Percentiles rank a stretch among this genome's conserved stretches.
These are phyloP conservation scores for Pungitius pungitius DNA, from an alignment of 2,113 vertebrate species.

Conservation along the genomic window DNA sequence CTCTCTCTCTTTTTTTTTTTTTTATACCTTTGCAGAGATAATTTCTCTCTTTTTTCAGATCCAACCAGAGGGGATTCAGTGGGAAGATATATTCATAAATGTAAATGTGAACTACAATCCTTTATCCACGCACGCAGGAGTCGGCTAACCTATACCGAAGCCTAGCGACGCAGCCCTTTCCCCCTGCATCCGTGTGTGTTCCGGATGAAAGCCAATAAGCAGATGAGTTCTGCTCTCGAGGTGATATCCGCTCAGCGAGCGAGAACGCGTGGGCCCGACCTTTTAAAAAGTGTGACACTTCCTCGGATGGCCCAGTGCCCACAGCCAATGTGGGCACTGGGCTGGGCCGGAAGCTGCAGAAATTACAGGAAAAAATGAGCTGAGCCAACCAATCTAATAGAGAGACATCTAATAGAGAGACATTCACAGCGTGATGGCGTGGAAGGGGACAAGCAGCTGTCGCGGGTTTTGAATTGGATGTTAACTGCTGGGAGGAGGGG, in stretches of 20 bases:
- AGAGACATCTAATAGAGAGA: slow-evolving; percentile 41
- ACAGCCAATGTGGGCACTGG: slow-evolving; percentile 50
- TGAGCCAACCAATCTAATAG: too few relatives aligned
- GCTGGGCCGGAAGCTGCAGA: slow-evolving; percentile 40
- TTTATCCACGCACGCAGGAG: slow-evolving; percentile 55
- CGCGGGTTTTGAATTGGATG: slow-evolving; percentile 27
- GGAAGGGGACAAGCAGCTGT: slow-evolving; percentile 26
- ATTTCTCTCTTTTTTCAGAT: slow-evolving; percentile 74
- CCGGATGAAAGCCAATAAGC: slow-evolving; percentile 66
- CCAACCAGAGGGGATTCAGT: slow-evolving; percentile 72
- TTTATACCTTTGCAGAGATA: slow-evolving; percentile 51
- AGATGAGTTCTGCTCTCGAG: slow-evolving; percentile 69
- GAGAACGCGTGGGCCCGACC: slow-evolving; percentile 72
- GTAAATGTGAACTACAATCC: slow-evolving; percentile 75
- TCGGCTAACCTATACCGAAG: slow-evolving; percentile 57
- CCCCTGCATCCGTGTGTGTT: slow-evolving; percentile 31
- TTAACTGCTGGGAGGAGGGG: slow-evolving; percentile 14
- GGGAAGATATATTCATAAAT: slow-evolving; percentile 78
- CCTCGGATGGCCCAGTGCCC: slow-evolving; percentile 71
- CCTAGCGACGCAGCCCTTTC: slow-evolving; percentile 63
- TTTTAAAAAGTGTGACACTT: slow-evolving; percentile 78
- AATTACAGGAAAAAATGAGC: slow-evolving; percentile 32
- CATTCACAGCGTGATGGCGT: slow-evolving; percentile 38
- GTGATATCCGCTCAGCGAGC: slow-evolving; percentile 62
- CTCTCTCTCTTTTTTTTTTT: slow-evolving; percentile 2